These are phyloP conservation scores for Seriola rivoliana DNA, from an alignment of 2,113 vertebrate genomes.

Conservation along the genomic window DNA sequence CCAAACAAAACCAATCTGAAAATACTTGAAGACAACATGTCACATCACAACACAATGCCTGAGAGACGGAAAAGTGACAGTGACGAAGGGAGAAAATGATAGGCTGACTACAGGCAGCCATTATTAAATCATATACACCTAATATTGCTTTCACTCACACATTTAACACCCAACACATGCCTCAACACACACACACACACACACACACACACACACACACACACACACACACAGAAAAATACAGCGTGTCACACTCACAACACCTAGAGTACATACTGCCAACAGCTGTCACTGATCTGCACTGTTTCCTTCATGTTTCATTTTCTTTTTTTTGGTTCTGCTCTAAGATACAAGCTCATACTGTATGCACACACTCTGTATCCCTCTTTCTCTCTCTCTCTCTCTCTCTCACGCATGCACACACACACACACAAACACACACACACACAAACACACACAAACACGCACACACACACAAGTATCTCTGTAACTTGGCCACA, in stretches of 20 bases:
- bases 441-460: no score
- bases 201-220: conserved; percentile 4
- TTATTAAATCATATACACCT: conserved; percentile 57
- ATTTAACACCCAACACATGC: conserved; percentile 43
- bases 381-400: neutral
- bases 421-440: neutral
- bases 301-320: conserved; percentile 13
- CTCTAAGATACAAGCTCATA: conserved; percentile 16
- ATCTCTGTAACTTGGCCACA: conserved; percentile 29
- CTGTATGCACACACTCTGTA: neutral
- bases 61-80: conserved; percentile 30
- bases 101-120: conserved; percentile 35
- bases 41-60: conserved; percentile 30
- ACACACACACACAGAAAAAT: neutral
- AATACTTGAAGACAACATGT: conserved; percentile 32
- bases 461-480: conserved; percentile 10
- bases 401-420: neutral
- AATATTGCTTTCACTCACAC: conserved; percentile 40
- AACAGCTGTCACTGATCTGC: conserved; percentile 48
- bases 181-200: conserved; percentile 18
- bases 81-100: conserved; percentile 53
- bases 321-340: conserved; percentile 14
- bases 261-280: conserved; percentile 23
- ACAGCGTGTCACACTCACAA: conserved; percentile 28
- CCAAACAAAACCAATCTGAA: conserved; percentile 20